These are phyloP conservation scores for Himalopsyche phryganea DNA, from an alignment of 1,140 invertebrate species.

Conservation along the genomic window DNA sequence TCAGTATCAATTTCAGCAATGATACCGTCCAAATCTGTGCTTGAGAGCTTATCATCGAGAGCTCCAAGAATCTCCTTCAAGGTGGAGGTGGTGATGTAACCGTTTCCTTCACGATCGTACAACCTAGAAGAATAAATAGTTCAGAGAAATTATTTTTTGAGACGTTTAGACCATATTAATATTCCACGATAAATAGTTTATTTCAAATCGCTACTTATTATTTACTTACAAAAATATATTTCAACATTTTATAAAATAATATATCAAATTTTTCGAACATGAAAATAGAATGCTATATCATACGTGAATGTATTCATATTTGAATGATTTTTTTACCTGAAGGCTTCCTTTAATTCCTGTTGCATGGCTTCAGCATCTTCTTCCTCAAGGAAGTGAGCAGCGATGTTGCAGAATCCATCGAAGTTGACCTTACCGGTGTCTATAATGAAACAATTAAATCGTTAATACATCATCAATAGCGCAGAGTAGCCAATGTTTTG, in stretches of 20 bases:
- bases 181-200: too few relatives aligned
- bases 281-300: too few relatives aligned
- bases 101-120: slow-evolving; percentile 80
- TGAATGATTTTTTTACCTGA: slow-evolving; percentile 54
- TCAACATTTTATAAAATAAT: too few relatives aligned
- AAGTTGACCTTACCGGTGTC: slow-evolving; percentile 87
- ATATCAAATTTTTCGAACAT: too few relatives aligned
- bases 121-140: slow-evolving; percentile 44
- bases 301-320: too few relatives aligned
- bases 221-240: too few relatives aligned
- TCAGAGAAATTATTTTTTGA: background rate
- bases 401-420: slow-evolving; percentile 87
- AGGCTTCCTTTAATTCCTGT: slow-evolving; percentile 92
- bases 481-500: background rate
- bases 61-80: slow-evolving; percentile 87
- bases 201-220: too few relatives aligned
- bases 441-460: slow-evolving; percentile 35
- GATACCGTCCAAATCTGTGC: slow-evolving; percentile 81
- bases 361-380: slow-evolving; percentile 91
- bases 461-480: background rate
- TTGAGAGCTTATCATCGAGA: slow-evolving; percentile 85
- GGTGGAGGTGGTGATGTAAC: slow-evolving; percentile 88
- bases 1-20: slow-evolving; percentile 93
- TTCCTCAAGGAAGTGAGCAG: slow-evolving; percentile 84
- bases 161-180: too few relatives aligned